Evolutionary conservation across 2,113 vertebrate species (phyloP).

Genomic region (Galbula dea): DNA sequence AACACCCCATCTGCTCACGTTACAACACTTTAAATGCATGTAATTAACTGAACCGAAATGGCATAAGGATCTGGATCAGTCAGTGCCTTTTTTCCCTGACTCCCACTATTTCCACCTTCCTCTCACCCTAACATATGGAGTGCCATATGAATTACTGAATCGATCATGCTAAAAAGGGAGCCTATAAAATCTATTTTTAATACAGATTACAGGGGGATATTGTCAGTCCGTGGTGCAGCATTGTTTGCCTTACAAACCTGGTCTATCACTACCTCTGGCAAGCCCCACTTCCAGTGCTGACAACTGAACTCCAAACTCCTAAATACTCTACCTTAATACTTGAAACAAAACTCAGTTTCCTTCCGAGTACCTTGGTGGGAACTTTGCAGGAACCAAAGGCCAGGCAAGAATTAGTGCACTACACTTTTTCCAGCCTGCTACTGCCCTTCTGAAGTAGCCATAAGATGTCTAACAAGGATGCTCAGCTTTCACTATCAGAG

Average conservation of each 20-base stretch:
- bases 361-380: neutral
- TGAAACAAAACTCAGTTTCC: neutral
- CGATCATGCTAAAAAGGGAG: constrained; percentile 32
- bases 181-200: constrained; percentile 33
- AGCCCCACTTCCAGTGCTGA: neutral
- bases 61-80: constrained; percentile 36
- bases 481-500: neutral
- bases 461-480: neutral
- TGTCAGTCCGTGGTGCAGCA: neutral
- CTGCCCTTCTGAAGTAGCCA: neutral
- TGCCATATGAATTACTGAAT: constrained; percentile 47
- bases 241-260: constrained; percentile 28
- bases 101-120: constrained; percentile 48
- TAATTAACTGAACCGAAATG: constrained; percentile 46
- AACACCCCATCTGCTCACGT: constrained; percentile 59
- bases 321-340: neutral
- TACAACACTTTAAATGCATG: constrained; percentile 14
- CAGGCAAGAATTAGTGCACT: neutral
- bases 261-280: constrained; percentile 47
- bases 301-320: neutral
- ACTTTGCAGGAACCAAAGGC: neutral
- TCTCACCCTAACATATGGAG: constrained; percentile 56
- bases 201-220: constrained; percentile 10
- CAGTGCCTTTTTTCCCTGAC: neutral
- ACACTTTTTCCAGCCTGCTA: neutral